Evolutionary conservation across 1,140 invertebrate species (phyloP).

Genomic region (Cyrtorhinus lividipennis): DNA sequence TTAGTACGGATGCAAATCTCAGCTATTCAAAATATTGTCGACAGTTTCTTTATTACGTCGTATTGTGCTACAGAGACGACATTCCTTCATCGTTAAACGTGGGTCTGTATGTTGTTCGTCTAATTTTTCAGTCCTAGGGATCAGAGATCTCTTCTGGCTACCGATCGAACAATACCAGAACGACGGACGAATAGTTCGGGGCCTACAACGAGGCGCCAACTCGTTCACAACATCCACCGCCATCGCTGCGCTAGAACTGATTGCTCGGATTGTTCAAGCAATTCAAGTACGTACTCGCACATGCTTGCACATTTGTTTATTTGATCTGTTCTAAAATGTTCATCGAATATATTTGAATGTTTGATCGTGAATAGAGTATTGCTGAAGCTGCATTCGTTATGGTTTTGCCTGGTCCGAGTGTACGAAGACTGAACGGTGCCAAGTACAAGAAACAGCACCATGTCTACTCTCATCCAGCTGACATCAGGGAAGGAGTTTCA

Average conservation of each 20-base stretch:
- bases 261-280: conserved; percentile 66
- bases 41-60: too few relatives aligned
- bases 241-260: conserved; percentile 87
- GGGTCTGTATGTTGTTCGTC: neutral
- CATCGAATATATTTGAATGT: too few relatives aligned
- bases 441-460: conserved; percentile 41
- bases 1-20: too few relatives aligned
- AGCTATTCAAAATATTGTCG: too few relatives aligned
- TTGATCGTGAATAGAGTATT: too few relatives aligned
- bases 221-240: conserved; percentile 91
- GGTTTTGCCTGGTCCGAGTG: conserved; percentile 77
- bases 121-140: conserved; percentile 62
- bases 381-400: conserved; percentile 92
- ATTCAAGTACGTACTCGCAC: conserved; percentile 58
- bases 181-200: conserved; percentile 85
- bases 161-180: conserved; percentile 94
- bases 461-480: conserved; percentile 57
- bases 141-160: conserved; percentile 82
- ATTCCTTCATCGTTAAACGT: too few relatives aligned
- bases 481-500: conserved; percentile 80
- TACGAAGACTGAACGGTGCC: conserved; percentile 28
- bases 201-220: conserved; percentile 85
- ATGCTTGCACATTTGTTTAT: too few relatives aligned
- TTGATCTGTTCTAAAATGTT: too few relatives aligned
- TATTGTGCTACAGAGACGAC: too few relatives aligned